phyloP scores from a whole-genome alignment of 2,797 vertebrate species.

The Diplodus sargus region DNA sequence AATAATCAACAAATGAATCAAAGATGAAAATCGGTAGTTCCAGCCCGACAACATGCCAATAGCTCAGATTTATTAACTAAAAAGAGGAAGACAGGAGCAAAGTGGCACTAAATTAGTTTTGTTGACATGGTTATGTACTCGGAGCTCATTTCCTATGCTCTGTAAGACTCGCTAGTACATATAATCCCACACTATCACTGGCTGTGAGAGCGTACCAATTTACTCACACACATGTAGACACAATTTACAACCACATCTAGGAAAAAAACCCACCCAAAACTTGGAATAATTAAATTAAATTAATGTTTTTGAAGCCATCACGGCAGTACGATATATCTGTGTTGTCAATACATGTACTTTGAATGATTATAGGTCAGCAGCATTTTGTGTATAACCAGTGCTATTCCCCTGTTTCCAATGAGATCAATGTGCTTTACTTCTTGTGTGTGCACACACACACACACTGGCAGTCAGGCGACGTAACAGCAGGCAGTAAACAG shows the following conservation, averaged over 20 bases:
- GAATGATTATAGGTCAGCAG: not conserved
- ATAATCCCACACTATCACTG: not conserved
- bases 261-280: not conserved
- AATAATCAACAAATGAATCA: no score
- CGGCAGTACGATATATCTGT: not conserved
- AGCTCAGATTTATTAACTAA: not conserved
- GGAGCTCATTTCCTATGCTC: not conserved
- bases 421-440: not conserved
- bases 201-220: not conserved
- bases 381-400: slow-evolving; percentile 4
- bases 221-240: not conserved
- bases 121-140: not conserved
- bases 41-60: no score
- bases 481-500: slow-evolving; percentile 14
- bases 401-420: slow-evolving; percentile 9
- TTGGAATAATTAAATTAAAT: not conserved
- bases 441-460: not conserved
- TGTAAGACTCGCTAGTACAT: not conserved
- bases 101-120: not conserved
- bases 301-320: not conserved
- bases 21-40: no score
- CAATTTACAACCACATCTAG: not conserved
- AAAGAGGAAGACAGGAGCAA: not conserved
- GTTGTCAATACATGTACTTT: slow-evolving; percentile 6
- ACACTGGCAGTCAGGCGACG: slow-evolving; percentile 31